Conservation (phyloP, 2,888 invertebrate genomes). For the Colletes collaris region DNA sequence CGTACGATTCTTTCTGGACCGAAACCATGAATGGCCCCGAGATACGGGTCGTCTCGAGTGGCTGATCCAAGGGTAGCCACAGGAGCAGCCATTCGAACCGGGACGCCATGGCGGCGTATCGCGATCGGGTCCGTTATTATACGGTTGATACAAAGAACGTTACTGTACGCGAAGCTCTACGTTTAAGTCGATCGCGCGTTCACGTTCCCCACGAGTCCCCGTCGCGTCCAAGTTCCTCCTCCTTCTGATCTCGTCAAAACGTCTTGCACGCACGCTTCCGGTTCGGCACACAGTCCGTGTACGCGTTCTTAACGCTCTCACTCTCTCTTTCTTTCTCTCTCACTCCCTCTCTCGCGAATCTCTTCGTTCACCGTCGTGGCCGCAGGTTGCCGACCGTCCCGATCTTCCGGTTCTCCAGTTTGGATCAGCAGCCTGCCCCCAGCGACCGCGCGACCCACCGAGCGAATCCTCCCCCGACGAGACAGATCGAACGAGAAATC, state of each 20-base stretch:
- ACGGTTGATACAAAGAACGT: constrained; percentile 34
- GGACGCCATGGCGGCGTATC: constrained; percentile 52
- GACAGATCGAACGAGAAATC: constrained; percentile 21
- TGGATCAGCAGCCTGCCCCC: too few relatives aligned
- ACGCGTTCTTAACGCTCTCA: constrained; percentile 27
- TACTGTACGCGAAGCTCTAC: constrained; percentile 41
- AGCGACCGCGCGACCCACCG: too few relatives aligned
- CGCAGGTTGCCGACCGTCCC: too few relatives aligned
- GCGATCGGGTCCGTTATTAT: constrained; percentile 64
- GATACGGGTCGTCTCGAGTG: not conserved
- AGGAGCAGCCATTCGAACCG: not conserved
- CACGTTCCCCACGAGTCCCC: constrained; percentile 24
- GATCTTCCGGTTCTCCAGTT: too few relatives aligned
- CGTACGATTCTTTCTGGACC: constrained; percentile 48
- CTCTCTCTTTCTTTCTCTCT: constrained; percentile 17
- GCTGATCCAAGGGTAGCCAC: too few relatives aligned
- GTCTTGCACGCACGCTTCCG: constrained; percentile 45
- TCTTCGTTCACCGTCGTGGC: not conserved
- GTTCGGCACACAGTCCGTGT: constrained; percentile 38
- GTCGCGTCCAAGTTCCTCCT: constrained; percentile 29
- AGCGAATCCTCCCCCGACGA: too few relatives aligned
- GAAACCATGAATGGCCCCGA: constrained; percentile 1
- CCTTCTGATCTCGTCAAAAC: constrained; percentile 23
- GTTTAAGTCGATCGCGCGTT: constrained; percentile 31
- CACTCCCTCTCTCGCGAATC: constrained; percentile 7